Conservation (phyloP, 2,797 vertebrate genomes). For the Oryzias sinensis region DNA sequence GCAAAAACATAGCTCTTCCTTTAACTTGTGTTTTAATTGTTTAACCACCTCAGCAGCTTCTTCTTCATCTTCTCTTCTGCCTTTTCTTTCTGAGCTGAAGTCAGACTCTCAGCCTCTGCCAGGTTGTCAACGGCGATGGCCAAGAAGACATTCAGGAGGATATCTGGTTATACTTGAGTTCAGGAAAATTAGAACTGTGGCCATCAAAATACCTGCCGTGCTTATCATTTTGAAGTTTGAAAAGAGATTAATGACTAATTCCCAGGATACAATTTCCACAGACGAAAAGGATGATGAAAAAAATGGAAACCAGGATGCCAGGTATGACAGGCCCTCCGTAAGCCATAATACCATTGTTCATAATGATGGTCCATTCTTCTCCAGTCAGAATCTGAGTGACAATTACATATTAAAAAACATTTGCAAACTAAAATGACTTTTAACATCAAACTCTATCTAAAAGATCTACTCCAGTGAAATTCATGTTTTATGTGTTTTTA, state of each 20-base stretch:
- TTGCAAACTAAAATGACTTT: too few relatives aligned
- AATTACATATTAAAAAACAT: conserved; percentile 5
- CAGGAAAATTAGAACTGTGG: conserved; percentile 47
- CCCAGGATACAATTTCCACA: conserved; percentile 97
- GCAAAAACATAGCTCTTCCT: neutral
- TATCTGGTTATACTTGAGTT: conserved; percentile 76
- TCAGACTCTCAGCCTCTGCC: conserved; percentile 93
- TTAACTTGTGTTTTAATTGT: neutral
- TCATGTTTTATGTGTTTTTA: too few relatives aligned
- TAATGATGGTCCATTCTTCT: conserved; percentile 94
- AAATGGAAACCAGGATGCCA: conserved; percentile 93
- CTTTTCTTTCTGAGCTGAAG: conserved; percentile 93
- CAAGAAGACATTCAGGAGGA: conserved; percentile 97
- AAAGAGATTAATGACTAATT: neutral
- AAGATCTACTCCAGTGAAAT: too few relatives aligned
- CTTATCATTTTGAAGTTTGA: neutral
- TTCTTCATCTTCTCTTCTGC: conserved; percentile 86
- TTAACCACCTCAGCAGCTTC: conserved; percentile 84
- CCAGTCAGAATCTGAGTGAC: conserved; percentile 87
- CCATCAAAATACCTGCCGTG: neutral
- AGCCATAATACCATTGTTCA: conserved; percentile 96
- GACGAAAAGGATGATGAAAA: conserved; percentile 92
- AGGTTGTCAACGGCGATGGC: conserved; percentile 97
- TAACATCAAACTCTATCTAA: too few relatives aligned
- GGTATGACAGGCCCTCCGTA: conserved; percentile 90